phyloP scores from a whole-genome alignment of 2,797 vertebrate genomes.

The Eulemur albifrons region DNA sequence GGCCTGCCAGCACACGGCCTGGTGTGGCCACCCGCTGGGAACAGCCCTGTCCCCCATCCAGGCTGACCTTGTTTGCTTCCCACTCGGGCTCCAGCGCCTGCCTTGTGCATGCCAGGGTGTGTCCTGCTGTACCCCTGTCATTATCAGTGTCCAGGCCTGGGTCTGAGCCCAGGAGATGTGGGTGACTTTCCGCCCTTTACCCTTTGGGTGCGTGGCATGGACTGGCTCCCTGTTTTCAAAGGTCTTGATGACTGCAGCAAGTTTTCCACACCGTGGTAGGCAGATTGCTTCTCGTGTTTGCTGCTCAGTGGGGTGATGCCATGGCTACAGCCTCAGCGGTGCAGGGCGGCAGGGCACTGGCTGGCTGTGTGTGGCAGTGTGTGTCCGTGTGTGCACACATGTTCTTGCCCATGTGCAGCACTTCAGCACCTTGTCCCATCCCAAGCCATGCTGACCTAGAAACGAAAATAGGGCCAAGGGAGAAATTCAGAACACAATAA shows the following conservation, averaged over 20 bases:
- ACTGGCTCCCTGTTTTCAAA: slow-evolving; percentile 68
- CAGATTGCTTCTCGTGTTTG: not conserved
- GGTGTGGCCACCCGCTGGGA: not conserved
- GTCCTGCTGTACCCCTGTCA: not conserved
- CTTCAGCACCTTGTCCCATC: not conserved
- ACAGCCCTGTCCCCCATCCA: slow-evolving; percentile 5
- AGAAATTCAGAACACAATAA: not conserved
- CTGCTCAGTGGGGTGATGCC: not conserved
- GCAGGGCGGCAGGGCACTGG: not conserved
- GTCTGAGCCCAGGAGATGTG: not conserved
- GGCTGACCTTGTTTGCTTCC: not conserved
- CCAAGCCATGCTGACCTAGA: not conserved
- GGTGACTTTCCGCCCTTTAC: slow-evolving; percentile 59
- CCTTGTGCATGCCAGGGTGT: not conserved
- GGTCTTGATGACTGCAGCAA: not conserved
- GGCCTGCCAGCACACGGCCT: not conserved
- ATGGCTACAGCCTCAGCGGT: not conserved
- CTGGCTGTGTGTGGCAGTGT: not conserved
- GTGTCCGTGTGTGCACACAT: not conserved
- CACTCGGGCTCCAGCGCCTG: not conserved
- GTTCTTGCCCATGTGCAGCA: not conserved
- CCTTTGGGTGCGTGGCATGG: not conserved
- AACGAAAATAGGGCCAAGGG: not conserved
- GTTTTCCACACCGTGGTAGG: not conserved
- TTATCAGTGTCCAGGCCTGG: slow-evolving; percentile 64